These are phyloP conservation scores for Nicator chloris DNA, from an alignment of 2,113 vertebrate genomes.

Conservation along the genomic window DNA sequence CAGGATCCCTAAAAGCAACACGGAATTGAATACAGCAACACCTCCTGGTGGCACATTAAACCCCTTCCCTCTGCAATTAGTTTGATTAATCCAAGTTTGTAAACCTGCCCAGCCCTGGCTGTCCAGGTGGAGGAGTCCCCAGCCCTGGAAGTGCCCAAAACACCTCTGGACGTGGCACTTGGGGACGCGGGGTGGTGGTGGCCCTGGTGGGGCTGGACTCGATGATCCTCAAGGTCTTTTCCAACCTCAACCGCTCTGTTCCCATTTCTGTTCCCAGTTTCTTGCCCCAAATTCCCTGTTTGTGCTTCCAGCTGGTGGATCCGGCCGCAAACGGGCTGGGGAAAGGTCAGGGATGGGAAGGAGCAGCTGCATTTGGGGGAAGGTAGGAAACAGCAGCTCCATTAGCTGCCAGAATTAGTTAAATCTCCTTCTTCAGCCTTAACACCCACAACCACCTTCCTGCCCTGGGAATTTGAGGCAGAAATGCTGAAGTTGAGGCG, in stretches of 20 bases:
- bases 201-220: neutral
- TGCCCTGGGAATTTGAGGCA: neutral
- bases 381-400: neutral
- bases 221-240: too few relatives aligned
- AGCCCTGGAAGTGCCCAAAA: neutral
- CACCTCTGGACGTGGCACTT: neutral
- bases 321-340: neutral
- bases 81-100: neutral
- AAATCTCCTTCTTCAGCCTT: neutral
- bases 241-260: fast-evolving
- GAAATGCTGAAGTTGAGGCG: neutral
- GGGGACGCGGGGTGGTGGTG: too few relatives aligned
- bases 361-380: neutral
- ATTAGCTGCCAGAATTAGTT: neutral
- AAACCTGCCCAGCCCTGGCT: neutral
- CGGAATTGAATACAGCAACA: neutral
- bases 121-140: too few relatives aligned
- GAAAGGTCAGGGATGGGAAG: neutral
- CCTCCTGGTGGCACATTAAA: neutral
- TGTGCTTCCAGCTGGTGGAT: neutral
- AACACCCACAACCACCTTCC: neutral
- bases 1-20: neutral
- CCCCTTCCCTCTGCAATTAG: neutral
- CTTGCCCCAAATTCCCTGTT: too few relatives aligned
- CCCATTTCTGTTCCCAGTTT: neutral